phyloP scores from a whole-genome alignment of 2,888 invertebrate species.

The Anoplius nigerrimus region DNA sequence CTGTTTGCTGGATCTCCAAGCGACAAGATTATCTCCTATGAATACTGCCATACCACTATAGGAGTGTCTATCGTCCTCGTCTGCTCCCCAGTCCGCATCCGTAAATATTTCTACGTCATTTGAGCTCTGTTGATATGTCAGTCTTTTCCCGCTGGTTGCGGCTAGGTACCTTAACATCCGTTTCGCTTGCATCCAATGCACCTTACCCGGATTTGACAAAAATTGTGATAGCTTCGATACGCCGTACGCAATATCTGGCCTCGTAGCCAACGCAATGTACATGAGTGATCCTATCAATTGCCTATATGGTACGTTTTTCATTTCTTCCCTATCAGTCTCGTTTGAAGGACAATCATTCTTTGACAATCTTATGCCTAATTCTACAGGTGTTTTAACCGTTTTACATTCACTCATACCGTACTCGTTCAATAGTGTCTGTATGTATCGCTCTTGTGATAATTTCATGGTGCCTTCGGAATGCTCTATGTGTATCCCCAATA shows the following conservation, averaged over 20 bases:
- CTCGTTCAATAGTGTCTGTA: no score
- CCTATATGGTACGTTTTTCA: not conserved
- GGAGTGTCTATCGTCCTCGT: conserved; percentile 20
- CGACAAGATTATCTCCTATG: no score
- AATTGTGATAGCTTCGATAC: conserved; percentile 20
- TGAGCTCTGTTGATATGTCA: not conserved
- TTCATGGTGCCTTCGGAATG: not conserved
- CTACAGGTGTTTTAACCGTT: not conserved
- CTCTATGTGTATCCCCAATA: no score
- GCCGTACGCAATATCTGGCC: not conserved
- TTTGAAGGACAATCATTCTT: conserved; percentile 1
- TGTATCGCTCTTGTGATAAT: conserved; percentile 2
- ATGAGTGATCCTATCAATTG: no score
- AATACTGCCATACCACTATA: conserved; percentile 5
- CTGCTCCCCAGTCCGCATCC: conserved; percentile 20
- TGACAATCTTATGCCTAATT: no score
- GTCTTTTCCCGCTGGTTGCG: not conserved
- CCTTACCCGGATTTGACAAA: not conserved
- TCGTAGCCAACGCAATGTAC: not conserved
- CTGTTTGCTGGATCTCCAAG: not conserved
- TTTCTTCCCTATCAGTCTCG: conserved; percentile 13
- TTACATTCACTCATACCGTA: conserved; percentile 10
- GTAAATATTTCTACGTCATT: conserved; percentile 17
- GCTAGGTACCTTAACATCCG: conserved; percentile 1
- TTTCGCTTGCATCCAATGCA: conserved; percentile 20